Evolutionary conservation across 2,888 invertebrate species (phyloP).

Genomic region (Megamerina dolium): DNA sequence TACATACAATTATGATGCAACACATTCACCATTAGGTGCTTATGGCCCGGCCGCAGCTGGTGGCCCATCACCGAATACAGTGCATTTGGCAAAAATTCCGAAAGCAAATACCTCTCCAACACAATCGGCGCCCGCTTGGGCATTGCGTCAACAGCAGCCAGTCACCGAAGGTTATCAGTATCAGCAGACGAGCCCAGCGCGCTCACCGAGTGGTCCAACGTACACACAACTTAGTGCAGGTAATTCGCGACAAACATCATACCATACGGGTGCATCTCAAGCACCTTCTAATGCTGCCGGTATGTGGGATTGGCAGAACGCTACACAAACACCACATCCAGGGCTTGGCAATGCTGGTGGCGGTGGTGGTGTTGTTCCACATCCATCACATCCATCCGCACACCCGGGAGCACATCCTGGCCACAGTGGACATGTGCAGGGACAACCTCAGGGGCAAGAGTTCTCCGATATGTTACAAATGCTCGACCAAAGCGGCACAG

Average conservation of each 20-base stretch:
- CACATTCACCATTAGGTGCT: constrained; percentile 57
- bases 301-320: constrained; percentile 74
- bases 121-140: constrained; percentile 51
- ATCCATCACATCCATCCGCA: constrained; percentile 50
- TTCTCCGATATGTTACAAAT: constrained; percentile 90
- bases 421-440: constrained; percentile 50
- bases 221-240: constrained; percentile 73
- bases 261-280: constrained; percentile 47
- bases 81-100: constrained; percentile 57
- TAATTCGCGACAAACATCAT: constrained; percentile 52
- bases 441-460: constrained; percentile 66
- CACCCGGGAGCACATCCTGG: constrained; percentile 27
- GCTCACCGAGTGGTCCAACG: constrained; percentile 78
- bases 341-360: constrained; percentile 40
- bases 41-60: constrained; percentile 21
- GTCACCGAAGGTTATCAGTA: constrained; percentile 67
- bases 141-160: constrained; percentile 48
- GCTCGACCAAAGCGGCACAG: constrained; percentile 75
- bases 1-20: constrained; percentile 65
- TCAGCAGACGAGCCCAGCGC: constrained; percentile 68
- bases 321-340: constrained; percentile 50
- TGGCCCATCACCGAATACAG: constrained; percentile 57
- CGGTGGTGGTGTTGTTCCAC: no score
- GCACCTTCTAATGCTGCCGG: constrained; percentile 48
- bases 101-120: constrained; percentile 66